A percentile compares a stretch with the other conserved stretches of the same genome.
These are phyloP conservation scores for Scaptomyza montana DNA, from an alignment of 1,140 invertebrate genomes.

Conservation along the genomic window DNA sequence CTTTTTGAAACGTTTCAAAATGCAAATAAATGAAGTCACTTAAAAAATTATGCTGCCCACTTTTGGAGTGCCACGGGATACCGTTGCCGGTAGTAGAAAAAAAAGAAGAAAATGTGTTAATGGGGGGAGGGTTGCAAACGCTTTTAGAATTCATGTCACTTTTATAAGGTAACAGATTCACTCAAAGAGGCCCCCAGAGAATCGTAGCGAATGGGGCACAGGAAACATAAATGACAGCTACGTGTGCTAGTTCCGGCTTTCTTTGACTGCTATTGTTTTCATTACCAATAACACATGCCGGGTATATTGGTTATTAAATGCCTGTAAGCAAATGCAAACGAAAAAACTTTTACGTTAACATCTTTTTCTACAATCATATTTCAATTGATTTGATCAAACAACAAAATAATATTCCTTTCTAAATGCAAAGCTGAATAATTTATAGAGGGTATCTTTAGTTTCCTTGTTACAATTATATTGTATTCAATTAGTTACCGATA, in stretches of 20 bases:
- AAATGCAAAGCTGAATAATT: background rate
- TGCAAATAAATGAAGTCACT: slow-evolving; percentile 77
- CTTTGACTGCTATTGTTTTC: slow-evolving; percentile 4
- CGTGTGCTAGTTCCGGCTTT: slow-evolving; percentile 47
- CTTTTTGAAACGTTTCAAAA: slow-evolving; percentile 58
- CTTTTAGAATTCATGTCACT: slow-evolving; percentile 79
- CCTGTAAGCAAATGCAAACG: too few species aligned
- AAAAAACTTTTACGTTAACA: too few species aligned
- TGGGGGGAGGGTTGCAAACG: slow-evolving; percentile 62
- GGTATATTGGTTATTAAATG: background rate
- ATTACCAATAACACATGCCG: background rate
- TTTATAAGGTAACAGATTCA: slow-evolving; percentile 72
- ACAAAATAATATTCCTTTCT: background rate
- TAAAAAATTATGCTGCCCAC: slow-evolving; percentile 69
- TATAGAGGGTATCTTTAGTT: background rate
- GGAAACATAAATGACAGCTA: slow-evolving; percentile 64
- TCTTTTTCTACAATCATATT: too few species aligned
- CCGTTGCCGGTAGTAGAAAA: too few species aligned
- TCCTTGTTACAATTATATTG: background rate
- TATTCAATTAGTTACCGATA: background rate
- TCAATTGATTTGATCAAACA: too few species aligned
- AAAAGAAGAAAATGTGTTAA: slow-evolving; percentile 65
- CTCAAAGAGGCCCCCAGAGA: slow-evolving; percentile 48
- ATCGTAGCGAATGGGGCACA: background rate
- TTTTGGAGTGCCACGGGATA: slow-evolving; percentile 43